These are phyloP conservation scores for Enhydra lutris DNA, from an alignment of 2,113 vertebrate genomes.

Conservation along the genomic window DNA sequence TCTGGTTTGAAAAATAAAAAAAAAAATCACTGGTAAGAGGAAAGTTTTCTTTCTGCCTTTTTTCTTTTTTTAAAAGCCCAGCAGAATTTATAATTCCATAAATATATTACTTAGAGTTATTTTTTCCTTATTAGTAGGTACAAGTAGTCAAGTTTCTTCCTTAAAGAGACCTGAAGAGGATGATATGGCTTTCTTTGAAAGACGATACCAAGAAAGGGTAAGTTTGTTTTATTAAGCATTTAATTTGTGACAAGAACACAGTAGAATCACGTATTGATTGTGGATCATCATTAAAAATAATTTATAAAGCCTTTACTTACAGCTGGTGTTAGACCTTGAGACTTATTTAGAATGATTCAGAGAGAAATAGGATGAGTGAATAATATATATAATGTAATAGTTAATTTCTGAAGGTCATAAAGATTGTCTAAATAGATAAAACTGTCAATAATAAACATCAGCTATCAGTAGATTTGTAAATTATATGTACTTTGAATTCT, in stretches of 20 bases:
- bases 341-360: slow-evolving; percentile 1
- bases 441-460: neutral
- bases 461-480: neutral
- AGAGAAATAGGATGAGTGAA: slow-evolving; percentile 16
- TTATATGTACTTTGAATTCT: neutral
- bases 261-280: neutral
- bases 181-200: slow-evolving; percentile 87
- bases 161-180: slow-evolving; percentile 78
- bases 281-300: slow-evolving; percentile 3
- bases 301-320: neutral
- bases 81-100: neutral
- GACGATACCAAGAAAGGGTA: slow-evolving; percentile 82
- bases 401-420: slow-evolving; percentile 2
- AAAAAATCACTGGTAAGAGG: neutral
- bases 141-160: slow-evolving; percentile 71
- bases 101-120: neutral
- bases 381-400: neutral
- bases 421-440: slow-evolving; percentile 13
- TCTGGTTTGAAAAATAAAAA: slow-evolving; percentile 37
- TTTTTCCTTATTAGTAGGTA: slow-evolving; percentile 63
- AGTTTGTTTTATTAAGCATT: slow-evolving; percentile 55
- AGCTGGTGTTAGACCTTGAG: neutral
- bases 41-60: neutral
- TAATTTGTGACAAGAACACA: neutral
- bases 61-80: neutral